Percentiles rank a stretch among this genome's conserved stretches.
Conservation (phyloP, 2,113 vertebrate species). For the Campylomormyrus tamandua region DNA sequence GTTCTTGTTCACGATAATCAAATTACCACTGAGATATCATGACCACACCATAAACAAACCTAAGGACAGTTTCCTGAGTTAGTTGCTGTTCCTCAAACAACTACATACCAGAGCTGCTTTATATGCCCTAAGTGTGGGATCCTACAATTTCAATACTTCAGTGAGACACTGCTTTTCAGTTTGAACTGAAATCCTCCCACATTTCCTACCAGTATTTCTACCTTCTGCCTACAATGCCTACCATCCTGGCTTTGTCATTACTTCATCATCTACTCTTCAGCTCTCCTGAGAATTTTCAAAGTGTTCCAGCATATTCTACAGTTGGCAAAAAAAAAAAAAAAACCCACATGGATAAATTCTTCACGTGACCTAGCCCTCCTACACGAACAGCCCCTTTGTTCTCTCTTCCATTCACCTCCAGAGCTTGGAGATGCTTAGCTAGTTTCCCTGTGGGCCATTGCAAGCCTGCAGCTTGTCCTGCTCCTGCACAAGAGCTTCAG, state of each 20-base stretch:
- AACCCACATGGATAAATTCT: neutral
- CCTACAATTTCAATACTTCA: neutral
- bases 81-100: neutral
- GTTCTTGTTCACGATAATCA: neutral
- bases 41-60: neutral
- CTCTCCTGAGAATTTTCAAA: neutral
- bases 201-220: neutral
- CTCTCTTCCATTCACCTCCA: neutral
- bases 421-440: neutral
- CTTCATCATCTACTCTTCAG: neutral
- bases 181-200: neutral
- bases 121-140: neutral
- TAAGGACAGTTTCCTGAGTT: neutral
- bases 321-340: neutral
- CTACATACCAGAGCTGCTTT: neutral
- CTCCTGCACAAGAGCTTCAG: neutral
- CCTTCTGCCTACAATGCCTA: neutral
- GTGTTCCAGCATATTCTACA: neutral
- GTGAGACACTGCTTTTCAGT: neutral
- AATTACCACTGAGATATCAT: neutral
- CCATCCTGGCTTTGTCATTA: neutral
- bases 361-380: neutral
- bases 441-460: neutral
- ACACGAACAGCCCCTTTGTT: neutral
- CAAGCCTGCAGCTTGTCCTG: constrained; percentile 14